A percentile compares a stretch with the other conserved stretches of the same genome.
phyloP scores from a whole-genome alignment of 92 coral and sea anemone genomes.

The Palythoa heliodiscus region DNA sequence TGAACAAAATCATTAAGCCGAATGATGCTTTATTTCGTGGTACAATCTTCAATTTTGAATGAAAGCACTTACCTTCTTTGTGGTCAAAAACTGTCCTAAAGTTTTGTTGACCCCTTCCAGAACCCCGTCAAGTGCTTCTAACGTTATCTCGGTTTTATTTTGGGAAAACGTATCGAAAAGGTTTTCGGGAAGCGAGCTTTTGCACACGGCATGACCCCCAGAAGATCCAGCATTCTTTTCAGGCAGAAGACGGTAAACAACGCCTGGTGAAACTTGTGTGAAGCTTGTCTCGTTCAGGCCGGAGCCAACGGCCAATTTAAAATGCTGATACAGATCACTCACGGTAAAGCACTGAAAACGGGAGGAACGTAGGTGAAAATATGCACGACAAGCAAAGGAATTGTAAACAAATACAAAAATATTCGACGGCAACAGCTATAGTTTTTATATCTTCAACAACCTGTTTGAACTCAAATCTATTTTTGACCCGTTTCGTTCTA shows the following conservation, averaged over 20 bases:
- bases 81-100: constrained; percentile 17
- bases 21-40: not conserved
- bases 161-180: constrained; percentile 44
- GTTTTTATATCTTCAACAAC: too few species aligned
- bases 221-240: constrained; percentile 61
- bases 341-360: constrained; percentile 45
- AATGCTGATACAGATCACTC: constrained; percentile 40
- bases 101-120: constrained; percentile 32
- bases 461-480: not conserved
- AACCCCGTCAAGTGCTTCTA: constrained; percentile 8
- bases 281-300: constrained; percentile 28
- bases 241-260: constrained; percentile 62
- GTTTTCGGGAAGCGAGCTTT: constrained; percentile 38
- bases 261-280: constrained; percentile 51
- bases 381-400: not conserved
- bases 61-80: constrained; percentile 11
- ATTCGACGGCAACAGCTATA: not conserved
- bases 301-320: not conserved
- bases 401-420: not conserved
- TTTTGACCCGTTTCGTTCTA: not conserved
- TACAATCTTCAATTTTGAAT: not conserved
- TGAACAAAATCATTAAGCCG: not conserved
- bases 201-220: constrained; percentile 43
- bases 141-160: not conserved
- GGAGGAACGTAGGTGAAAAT: not conserved